These are phyloP conservation scores for Pelodytes ibericus DNA, from an alignment of 2,797 vertebrate species.

Conservation along the genomic window DNA sequence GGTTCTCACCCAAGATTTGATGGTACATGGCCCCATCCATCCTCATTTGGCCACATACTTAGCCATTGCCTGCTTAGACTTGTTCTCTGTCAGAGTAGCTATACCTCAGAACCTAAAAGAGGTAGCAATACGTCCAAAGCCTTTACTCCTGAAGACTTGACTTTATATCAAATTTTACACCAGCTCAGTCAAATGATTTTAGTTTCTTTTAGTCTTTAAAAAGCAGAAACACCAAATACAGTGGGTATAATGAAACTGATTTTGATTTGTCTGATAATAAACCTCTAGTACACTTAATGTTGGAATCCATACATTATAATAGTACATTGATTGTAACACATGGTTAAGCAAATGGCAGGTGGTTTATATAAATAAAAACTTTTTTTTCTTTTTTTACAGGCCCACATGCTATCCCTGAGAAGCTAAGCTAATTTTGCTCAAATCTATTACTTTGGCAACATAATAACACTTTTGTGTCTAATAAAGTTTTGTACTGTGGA, in stretches of 20 bases:
- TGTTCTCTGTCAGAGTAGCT: no score
- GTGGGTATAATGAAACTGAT: neutral
- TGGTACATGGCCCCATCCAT: no score
- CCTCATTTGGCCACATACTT: no score
- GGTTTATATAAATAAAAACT: conserved; percentile 34
- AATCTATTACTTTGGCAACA: neutral
- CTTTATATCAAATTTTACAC: no score
- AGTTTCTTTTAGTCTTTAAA: no score
- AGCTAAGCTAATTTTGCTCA: conserved; percentile 35
- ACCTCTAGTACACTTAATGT: neutral
- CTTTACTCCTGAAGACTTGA: no score
- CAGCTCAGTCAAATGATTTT: no score
- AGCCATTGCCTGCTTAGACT: no score
- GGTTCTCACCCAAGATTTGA: no score
- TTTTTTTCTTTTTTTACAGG: neutral
- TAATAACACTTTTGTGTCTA: neutral
- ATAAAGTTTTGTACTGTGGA: conserved; percentile 2
- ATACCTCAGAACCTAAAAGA: no score
- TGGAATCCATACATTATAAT: neutral
- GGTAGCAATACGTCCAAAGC: no score
- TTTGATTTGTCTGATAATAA: neutral
- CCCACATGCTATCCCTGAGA: conserved; percentile 21
- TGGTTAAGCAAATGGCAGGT: neutral
- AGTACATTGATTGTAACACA: neutral
- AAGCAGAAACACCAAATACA: no score